Percentiles rank a stretch among this genome's conserved stretches.
Conservation (phyloP, 2,113 vertebrate species). For the Phasianus colchicus region DNA sequence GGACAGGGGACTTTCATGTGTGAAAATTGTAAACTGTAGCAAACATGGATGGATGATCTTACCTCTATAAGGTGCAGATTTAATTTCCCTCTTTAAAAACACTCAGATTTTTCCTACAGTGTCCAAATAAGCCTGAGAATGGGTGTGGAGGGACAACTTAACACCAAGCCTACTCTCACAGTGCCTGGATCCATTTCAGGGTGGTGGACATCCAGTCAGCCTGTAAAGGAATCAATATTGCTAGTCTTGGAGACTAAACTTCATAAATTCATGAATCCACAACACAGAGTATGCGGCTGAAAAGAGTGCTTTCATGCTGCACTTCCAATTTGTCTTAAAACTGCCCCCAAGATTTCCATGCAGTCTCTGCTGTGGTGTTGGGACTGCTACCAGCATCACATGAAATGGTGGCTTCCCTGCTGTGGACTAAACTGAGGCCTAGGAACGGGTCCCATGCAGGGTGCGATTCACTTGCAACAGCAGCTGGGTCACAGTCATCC, state of each 20-base stretch:
- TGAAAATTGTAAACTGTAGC: background rate
- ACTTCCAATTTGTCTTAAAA: background rate
- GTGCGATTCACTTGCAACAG: background rate
- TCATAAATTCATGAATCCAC: background rate
- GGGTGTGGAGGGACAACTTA: background rate
- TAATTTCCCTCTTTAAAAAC: background rate
- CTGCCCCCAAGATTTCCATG: background rate
- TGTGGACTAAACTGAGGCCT: background rate
- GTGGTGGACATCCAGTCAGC: background rate
- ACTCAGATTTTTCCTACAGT: background rate
- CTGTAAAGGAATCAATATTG: background rate
- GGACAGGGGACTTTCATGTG: background rate
- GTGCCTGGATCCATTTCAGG: background rate
- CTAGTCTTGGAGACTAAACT: background rate
- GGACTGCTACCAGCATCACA: background rate
- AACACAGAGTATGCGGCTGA: background rate
- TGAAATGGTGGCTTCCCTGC: background rate
- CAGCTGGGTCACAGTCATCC: background rate
- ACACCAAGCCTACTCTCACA: background rate
- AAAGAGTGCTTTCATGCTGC: background rate
- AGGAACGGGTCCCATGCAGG: fast-evolving
- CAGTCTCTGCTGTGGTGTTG: background rate
- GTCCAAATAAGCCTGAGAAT: background rate
- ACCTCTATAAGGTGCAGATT: background rate
- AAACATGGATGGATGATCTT: background rate